Evolutionary conservation across 2,113 vertebrate species (phyloP).

Genomic region (Elaphurus davidianus): DNA sequence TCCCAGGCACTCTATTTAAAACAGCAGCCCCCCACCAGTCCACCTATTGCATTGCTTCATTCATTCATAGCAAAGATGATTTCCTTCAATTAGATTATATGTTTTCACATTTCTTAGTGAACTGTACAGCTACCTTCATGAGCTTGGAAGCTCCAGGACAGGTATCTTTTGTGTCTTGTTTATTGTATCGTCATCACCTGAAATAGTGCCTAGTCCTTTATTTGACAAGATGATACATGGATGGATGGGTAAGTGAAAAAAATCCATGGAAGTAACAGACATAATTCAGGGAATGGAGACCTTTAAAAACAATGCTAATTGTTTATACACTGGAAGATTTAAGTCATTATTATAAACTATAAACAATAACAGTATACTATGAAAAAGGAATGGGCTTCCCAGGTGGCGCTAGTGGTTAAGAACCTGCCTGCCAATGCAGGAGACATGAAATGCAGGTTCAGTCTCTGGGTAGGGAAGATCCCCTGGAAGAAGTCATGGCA

Average conservation of each 20-base stretch:
- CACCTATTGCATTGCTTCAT: not conserved
- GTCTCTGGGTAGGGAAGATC: not conserved
- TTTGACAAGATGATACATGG: not conserved
- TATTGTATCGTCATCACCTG: not conserved
- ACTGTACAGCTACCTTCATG: not conserved
- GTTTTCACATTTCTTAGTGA: not conserved
- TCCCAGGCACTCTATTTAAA: not conserved
- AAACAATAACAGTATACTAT: not conserved
- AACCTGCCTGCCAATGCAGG: not conserved
- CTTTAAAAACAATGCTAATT: not conserved
- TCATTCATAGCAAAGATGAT: not conserved
- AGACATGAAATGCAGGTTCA: not conserved
- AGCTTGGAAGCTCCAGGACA: not conserved
- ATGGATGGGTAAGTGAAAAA: not conserved
- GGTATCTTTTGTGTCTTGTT: not conserved
- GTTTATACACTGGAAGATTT: not conserved
- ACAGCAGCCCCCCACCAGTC: not conserved
- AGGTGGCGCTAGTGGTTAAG: not conserved
- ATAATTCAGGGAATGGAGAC: not conserved
- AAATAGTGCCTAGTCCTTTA: not conserved
- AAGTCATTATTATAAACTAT: not conserved
- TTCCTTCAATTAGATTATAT: not conserved
- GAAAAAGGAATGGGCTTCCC: not conserved
- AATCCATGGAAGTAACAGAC: not conserved
- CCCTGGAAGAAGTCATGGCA: not conserved